Percentiles rank a stretch among this genome's conserved stretches.
Evolutionary conservation across 2,888 invertebrate genomes (phyloP).

Genomic region (Noctua janthina): DNA sequence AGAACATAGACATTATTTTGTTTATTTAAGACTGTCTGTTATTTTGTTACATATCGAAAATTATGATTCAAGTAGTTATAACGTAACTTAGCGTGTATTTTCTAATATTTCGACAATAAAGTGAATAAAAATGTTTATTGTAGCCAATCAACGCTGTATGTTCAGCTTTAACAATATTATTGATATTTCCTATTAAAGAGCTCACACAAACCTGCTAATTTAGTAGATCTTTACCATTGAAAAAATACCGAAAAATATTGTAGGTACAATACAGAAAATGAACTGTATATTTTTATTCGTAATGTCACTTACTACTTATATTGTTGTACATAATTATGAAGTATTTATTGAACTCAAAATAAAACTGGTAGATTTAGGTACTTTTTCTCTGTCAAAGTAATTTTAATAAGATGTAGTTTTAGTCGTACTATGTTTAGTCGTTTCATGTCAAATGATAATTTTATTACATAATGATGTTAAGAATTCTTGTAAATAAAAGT

Average conservation of each 20-base stretch:
- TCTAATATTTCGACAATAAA: slow-evolving; percentile 66
- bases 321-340: slow-evolving; percentile 58
- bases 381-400: slow-evolving; percentile 56
- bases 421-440: slow-evolving; percentile 39
- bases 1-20: slow-evolving; percentile 35
- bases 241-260: not conserved
- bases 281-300: slow-evolving; percentile 21
- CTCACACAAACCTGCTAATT: not conserved
- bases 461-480: slow-evolving; percentile 56
- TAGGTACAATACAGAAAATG: not conserved
- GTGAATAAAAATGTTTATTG: slow-evolving; percentile 50
- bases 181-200: not conserved
- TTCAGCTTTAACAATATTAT: slow-evolving; percentile 47
- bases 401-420: slow-evolving; percentile 50
- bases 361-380: slow-evolving; percentile 41
- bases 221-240: slow-evolving; percentile 1
- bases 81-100: slow-evolving; percentile 49
- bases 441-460: slow-evolving; percentile 59
- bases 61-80: slow-evolving; percentile 39
- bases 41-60: slow-evolving; percentile 56
- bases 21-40: slow-evolving; percentile 58
- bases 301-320: slow-evolving; percentile 16
- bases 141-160: slow-evolving; percentile 57
- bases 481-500: slow-evolving; percentile 80
- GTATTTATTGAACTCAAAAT: slow-evolving; percentile 49